Evolutionary conservation across 2,888 invertebrate genomes (phyloP), one percentile per base, ranked within the genome.

Genomic region (Rhyacophila evoluta): DNA sequence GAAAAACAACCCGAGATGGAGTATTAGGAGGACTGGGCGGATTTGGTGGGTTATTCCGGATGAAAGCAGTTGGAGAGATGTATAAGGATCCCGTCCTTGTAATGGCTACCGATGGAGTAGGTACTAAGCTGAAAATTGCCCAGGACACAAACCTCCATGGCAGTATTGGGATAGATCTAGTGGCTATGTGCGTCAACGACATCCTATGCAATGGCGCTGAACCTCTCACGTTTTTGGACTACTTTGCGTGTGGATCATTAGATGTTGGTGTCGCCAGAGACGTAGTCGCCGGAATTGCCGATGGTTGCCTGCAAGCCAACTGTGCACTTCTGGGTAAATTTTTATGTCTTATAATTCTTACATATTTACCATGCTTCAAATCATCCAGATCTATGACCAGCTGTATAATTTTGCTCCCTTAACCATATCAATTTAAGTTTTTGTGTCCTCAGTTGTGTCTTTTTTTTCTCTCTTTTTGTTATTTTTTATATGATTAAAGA

Each of bases 101-200:
- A 0, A 93, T 98, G 55, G 98, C 98, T 0, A 96, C 98, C 0
- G 98, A 98, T 88, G 99, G 99, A n/a, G 98, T 99, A 15, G 99
- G 99, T 73, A 98, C 98, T 0, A 99, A 99, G 87, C 91, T 99
- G 8, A 96, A 96, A 89, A 95, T 97, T 81, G 98, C 98, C 0
- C 95, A 97, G 86, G 91, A 92, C 83, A 92, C 92, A 81, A 92
- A 92, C 75, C 90, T 92, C 10, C 96, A 98, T 87, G 88, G 91
- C 81, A 94, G 95, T 0, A 93, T 99, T 81, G 99, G 99, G 37
- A 92, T 97, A 79, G 99, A 99, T 89, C 89, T 99, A 79, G 99
- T 99, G 1, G 99, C 98, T 8, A 99, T 99, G 99, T 99, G 98
- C 85, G 98, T 97, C 4, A 99, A 99, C 88, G 99, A 99, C 87